A percentile compares a stretch with the other conserved stretches of the same genome.
Conservation (phyloP, 2,797 vertebrate genomes). For the Melanitta fusca region DNA sequence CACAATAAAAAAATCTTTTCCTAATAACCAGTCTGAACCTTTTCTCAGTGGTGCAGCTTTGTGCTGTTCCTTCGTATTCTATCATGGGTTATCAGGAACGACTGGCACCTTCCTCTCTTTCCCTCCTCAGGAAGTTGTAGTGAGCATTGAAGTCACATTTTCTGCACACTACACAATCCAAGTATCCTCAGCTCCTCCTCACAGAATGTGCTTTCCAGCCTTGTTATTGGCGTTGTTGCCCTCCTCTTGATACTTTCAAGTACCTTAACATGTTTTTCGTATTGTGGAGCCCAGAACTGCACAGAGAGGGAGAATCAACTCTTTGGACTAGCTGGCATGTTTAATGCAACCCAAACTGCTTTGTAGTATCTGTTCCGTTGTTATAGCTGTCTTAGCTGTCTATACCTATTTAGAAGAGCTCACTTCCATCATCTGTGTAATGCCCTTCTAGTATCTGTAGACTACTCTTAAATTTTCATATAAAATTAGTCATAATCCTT, state of each 20-base stretch:
- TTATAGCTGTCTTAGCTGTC: background rate
- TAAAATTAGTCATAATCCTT: background rate
- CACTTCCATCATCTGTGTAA: background rate
- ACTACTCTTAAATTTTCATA: background rate
- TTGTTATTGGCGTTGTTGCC: background rate
- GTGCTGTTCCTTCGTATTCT: no score
- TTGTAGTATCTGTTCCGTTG: background rate
- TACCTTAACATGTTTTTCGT: background rate
- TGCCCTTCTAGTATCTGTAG: background rate
- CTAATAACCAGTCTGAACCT: background rate
- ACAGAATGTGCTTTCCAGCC: background rate
- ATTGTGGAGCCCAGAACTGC: background rate
- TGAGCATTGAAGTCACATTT: background rate
- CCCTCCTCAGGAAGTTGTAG: background rate
- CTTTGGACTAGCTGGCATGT: background rate
- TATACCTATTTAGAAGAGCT: background rate
- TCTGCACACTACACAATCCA: background rate
- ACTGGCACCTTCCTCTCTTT: background rate
- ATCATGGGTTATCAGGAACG: background rate
- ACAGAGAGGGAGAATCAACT: no score
- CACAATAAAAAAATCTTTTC: background rate
- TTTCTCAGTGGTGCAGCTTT: background rate
- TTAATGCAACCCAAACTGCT: background rate
- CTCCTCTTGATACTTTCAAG: background rate
- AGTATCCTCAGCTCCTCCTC: background rate